phyloP scores from a whole-genome alignment of 2,113 vertebrate genomes.

The Naja naja region DNA sequence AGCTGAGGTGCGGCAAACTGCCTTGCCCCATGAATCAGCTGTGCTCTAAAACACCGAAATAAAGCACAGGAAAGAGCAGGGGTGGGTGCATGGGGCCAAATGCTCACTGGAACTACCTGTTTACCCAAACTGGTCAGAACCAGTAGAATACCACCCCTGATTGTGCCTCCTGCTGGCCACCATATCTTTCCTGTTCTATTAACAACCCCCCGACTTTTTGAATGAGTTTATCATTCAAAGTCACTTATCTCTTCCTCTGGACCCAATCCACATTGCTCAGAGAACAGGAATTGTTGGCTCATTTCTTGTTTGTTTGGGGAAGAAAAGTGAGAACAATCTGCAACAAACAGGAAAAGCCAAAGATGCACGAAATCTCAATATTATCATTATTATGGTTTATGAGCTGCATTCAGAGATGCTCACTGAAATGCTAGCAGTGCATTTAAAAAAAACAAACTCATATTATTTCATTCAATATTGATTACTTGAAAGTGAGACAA shows the following conservation, averaged over 20 bases:
- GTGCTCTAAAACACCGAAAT: too few relatives aligned
- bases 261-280: neutral
- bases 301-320: neutral
- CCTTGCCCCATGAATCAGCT: too few relatives aligned
- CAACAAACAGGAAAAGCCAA: neutral
- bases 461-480: neutral
- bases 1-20: too few relatives aligned
- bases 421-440: neutral
- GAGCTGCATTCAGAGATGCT: neutral
- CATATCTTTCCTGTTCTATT: neutral
- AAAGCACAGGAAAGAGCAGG: too few relatives aligned
- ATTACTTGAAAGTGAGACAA: neutral
- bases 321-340: neutral
- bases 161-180: neutral
- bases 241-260: neutral
- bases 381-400: neutral
- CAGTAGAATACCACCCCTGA: too few relatives aligned
- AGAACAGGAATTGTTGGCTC: neutral
- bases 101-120: too few relatives aligned
- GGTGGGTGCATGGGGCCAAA: too few relatives aligned
- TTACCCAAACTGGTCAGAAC: too few relatives aligned
- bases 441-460: neutral
- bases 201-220: neutral
- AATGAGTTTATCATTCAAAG: neutral
- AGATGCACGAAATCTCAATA: neutral